Base-by-base conservation (phyloP, 2,113 vertebrate genomes). In the Actenoides lindsayi region DNA sequence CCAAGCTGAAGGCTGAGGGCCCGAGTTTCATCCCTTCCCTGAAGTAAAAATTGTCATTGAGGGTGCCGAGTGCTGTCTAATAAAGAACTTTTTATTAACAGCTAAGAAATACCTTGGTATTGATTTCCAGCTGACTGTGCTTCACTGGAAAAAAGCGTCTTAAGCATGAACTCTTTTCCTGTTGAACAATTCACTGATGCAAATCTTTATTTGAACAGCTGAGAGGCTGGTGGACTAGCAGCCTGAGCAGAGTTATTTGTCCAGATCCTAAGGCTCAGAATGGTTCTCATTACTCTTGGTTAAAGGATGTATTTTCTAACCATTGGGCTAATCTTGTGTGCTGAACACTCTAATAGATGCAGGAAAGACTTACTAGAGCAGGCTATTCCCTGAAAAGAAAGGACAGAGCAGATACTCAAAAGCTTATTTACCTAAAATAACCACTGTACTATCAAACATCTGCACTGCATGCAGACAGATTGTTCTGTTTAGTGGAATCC, bases 361-460 rank as follows among this genome's bases (percentile, higher is more conserved):
- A 68, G 86, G 86, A 90, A 71, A 87, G 69, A 71, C 65, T 95
- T 89, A 41, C 8, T 65, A 74, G 75, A 86, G 90, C 60, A 86
- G 88, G 81, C 70, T 87, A 50, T 87, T 94, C 79, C 56, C 64
- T 93, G 73, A 71, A 82, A 92, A 93, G 88, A 81, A 59, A 89
- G 39, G 80, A 37, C 60, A 13, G 75, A 87, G 68, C 73, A 25
- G 94, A 86, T 93, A 48, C 75, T 92, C 88, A 88, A 89, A 95
- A 84, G 83, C 92, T 96, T 96, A 92, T 96, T 96, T 96, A 89
- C 95, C 92, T 92, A 93, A 94, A 97, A 96, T 96, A 96, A 94
- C 88, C 62, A 59, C 2, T 5, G 76, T 67, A 6, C 92, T 94
- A 92, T 89, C 92, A 92, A 95, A 87, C 90, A 93, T 92, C 92